phyloP scores from a whole-genome alignment of 2,888 invertebrate species.

The Cryptocephalus primarius region DNA sequence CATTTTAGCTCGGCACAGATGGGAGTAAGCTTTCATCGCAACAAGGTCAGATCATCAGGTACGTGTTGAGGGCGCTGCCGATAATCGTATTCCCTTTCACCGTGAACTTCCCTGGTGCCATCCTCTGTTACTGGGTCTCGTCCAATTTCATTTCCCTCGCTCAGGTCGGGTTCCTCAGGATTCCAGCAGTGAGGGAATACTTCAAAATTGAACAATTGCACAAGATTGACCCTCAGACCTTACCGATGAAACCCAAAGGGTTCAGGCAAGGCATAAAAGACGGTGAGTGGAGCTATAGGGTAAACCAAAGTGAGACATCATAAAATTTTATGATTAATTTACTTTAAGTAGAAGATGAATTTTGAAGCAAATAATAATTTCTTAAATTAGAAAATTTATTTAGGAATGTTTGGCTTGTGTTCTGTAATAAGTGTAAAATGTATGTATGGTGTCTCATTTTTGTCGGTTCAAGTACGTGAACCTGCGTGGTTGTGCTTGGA shows the following conservation, averaged over 20 bases:
- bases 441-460: too few species aligned
- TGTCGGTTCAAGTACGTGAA: too few species aligned
- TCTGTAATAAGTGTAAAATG: too few species aligned
- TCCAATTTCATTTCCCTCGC: constrained; percentile 75
- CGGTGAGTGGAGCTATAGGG: constrained; percentile 42
- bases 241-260: constrained; percentile 63
- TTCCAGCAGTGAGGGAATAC: constrained; percentile 60
- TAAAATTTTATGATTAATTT: too few species aligned
- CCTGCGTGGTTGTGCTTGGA: too few species aligned
- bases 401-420: too few species aligned
- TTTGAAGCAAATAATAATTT: too few species aligned
- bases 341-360: too few species aligned
- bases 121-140: constrained; percentile 83
- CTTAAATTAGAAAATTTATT: too few species aligned
- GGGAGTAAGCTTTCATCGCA: constrained; percentile 52
- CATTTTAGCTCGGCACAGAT: constrained; percentile 61
- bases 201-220: constrained; percentile 63
- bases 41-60: constrained; percentile 62
- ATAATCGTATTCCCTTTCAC: constrained; percentile 74
- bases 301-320: not conserved
- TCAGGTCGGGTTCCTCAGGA: constrained; percentile 68
- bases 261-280: constrained; percentile 72
- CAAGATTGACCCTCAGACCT: constrained; percentile 43
- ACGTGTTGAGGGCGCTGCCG: constrained; percentile 65
- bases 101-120: constrained; percentile 77